Base-by-base conservation (phyloP, 2,888 invertebrate genomes). In the Lutraria lutraria region DNA sequence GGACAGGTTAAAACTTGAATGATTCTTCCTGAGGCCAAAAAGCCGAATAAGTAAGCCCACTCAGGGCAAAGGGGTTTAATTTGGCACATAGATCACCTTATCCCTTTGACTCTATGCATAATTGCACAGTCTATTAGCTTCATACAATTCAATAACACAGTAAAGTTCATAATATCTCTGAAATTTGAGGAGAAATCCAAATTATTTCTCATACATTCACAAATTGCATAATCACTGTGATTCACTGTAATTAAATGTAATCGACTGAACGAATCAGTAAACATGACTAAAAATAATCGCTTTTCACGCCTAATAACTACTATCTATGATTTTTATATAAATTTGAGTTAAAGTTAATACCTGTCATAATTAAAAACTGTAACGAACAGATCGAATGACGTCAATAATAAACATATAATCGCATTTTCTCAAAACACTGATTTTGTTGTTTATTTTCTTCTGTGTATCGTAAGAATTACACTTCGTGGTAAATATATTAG, bases 391-490 rank as follows among this genome's bases (percentile, higher is more conserved):
- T 68, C 63, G 63, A 25, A n/a, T 25, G 25, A 8, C 63, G 25
- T 68, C 63, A 68, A 13, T 25, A 68, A 68, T 68, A 68, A 68
- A 68, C n/a, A 13, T 25, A 68, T 68, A 68, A 68, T 68, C 21
- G 63, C 63, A 68, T 68, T 25, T 68, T 68, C 25, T 4, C 0
- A 12, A n/a, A n/a, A 68, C n/a, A 25, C 63, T 16, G 13, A 8
- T 16, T 25, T 10, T n/a, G 12, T 68, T 68, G 63, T 68, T 68
- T 68, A 68, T 68, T 68, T 68, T 68, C 25, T 60, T 60, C n/a
- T n/a, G 63, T 68, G 25, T 12, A 21, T 1, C 63, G 25, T 68
- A 68, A n/a, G 12, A 68, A 25, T 25, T 10, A 25, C 63, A 68
- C 63, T n/a, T 0, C 63, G 63, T 68, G 63, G 25, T n/a, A 10